Evolutionary conservation across 2,888 invertebrate genomes (phyloP), one percentile per base, ranked within the genome.

Genomic region (Caenorhabditis sp.): DNA sequence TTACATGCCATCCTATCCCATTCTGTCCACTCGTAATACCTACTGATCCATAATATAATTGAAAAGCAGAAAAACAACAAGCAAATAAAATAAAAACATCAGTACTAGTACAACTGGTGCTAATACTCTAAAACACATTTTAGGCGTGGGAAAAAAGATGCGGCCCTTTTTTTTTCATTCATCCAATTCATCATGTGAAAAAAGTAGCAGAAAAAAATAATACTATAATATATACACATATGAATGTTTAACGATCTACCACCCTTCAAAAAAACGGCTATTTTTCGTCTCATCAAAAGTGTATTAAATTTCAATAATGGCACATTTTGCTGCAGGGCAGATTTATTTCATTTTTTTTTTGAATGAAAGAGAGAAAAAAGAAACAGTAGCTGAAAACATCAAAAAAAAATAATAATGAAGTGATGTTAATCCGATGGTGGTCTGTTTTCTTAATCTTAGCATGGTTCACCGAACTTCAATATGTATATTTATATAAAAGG

Each of bases 391-490:
- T 43, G 14, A 17, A 43, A 17, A 14, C 6, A 17, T 6, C 14
- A 10, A 43, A 43, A 17, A 36, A 43, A 10, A 31, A 31, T 31
- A 31, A 31, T 31, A 31, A 3, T 12, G 14, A 43, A 43, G 43
- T 43, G 43, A 43, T 70, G 65, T 70, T 70, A 66, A 70, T 70
- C 69, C 65, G 21, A 64, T 58, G 64, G 65, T 65, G 58, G 23
- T 53, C 62, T 65, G 61, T 65, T 62, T 65, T 58, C 65, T 70
- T 70, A 70, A 70, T 70, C 69, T 70, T 61, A 65, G 50, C 65
- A 70, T 66, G 69, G 69, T 70, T 70, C 69, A 65, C 26, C 69
- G 69, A 65, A 65, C 64, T 70, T 61, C 62, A 70, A 65, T 70
- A 69, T 66, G 43, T 62, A 69, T 65, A 69, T 69, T 69, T 63